Evolutionary conservation across 2,113 vertebrate genomes (phyloP).

Genomic region (Lates calcarifer): DNA sequence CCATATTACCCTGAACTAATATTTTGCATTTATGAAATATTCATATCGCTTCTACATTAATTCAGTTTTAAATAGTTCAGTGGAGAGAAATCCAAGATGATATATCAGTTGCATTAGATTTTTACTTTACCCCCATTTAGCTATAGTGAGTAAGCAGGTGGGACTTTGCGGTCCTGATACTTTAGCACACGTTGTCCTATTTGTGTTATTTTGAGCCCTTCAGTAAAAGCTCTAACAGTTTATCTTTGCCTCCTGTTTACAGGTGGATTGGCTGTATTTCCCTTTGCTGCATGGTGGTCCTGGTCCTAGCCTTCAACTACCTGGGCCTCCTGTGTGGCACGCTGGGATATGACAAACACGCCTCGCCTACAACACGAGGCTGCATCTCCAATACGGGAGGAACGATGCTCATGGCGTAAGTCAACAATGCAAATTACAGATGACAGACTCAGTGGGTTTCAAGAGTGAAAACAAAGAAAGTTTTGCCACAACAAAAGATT

Average conservation of each 20-base stretch:
- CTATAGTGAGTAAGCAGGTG: neutral
- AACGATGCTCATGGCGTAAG: conserved; percentile 97
- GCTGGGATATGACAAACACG: conserved; percentile 89
- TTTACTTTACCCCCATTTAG: neutral
- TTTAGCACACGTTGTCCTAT: neutral
- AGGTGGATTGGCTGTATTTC: conserved; percentile 93
- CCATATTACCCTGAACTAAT: conserved; percentile 3
- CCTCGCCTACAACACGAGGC: conserved; percentile 93
- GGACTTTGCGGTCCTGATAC: neutral
- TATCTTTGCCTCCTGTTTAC: conserved; percentile 32
- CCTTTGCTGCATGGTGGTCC: conserved; percentile 91
- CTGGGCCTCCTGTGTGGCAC: conserved; percentile 93
- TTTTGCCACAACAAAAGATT: neutral
- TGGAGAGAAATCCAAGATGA: neutral
- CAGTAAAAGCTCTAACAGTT: neutral
- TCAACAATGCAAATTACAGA: neutral
- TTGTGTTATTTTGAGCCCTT: neutral
- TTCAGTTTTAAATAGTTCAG: conserved; percentile 19
- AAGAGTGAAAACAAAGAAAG: neutral
- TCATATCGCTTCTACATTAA: conserved; percentile 13
- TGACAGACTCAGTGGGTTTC: neutral
- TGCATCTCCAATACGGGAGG: conserved; percentile 96
- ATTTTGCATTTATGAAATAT: conserved; percentile 35
- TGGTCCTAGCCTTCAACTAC: conserved; percentile 92
- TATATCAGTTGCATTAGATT: conserved; percentile 1